phyloP scores from a whole-genome alignment of 2,888 invertebrate species.

The Tipula unca region DNA sequence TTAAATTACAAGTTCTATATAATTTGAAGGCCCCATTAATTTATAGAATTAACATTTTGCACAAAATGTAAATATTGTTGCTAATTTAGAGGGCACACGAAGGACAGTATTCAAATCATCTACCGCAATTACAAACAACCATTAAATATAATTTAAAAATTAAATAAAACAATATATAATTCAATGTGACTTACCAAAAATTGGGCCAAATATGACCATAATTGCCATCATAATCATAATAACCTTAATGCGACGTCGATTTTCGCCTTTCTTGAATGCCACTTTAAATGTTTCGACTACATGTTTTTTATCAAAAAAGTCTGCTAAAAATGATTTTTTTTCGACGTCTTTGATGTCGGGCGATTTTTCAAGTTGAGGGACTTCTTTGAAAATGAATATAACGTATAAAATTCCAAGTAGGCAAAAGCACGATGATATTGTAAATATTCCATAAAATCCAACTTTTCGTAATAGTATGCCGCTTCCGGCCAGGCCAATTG shows the following conservation, averaged over 20 bases:
- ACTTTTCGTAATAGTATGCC: constrained; percentile 66
- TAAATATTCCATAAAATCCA: constrained; percentile 77
- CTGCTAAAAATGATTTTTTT: constrained; percentile 36
- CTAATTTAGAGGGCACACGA: neutral
- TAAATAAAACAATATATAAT: neutral
- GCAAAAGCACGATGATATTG: constrained; percentile 65
- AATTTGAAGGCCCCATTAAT: neutral
- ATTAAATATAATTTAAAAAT: neutral
- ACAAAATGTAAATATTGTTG: neutral
- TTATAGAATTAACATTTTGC: neutral
- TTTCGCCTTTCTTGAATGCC: constrained; percentile 68
- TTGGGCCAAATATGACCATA: constrained; percentile 76
- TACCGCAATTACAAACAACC: neutral
- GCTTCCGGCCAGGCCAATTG: constrained; percentile 81
- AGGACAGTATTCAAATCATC: neutral
- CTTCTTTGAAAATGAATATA: constrained; percentile 60
- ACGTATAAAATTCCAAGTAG: constrained; percentile 67
- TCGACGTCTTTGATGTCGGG: constrained; percentile 27
- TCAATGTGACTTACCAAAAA: constrained; percentile 60
- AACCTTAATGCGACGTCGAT: constrained; percentile 63
- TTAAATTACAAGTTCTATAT: neutral
- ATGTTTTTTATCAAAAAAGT: constrained; percentile 70
- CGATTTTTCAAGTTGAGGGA: constrained; percentile 28
- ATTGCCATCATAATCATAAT: constrained; percentile 70
- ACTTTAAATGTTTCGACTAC: constrained; percentile 70